A percentile compares a stretch with the other conserved stretches of the same genome.
These are phyloP conservation scores for Cotesia chilonis DNA, from an alignment of 1,140 invertebrate genomes.

Conservation along the genomic window DNA sequence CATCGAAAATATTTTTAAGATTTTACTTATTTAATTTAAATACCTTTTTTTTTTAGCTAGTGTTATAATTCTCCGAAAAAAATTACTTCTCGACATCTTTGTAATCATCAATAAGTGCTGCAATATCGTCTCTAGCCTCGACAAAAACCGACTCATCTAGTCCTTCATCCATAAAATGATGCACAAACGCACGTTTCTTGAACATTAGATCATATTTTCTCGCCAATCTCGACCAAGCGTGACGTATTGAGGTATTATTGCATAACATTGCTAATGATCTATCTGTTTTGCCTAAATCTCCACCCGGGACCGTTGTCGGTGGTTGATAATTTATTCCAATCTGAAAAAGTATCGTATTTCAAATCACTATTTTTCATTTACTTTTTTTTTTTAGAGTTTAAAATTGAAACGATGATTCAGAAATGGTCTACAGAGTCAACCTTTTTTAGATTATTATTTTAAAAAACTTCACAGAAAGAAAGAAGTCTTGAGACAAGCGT, in stretches of 20 bases:
- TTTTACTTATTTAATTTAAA: too few species aligned
- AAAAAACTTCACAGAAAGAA: too few species aligned
- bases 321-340: constrained; percentile 77
- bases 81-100: constrained; percentile 56
- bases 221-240: constrained; percentile 75
- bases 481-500: too few species aligned
- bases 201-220: constrained; percentile 80
- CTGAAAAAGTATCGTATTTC: constrained; percentile 46
- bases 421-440: too few species aligned
- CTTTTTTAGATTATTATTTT: too few species aligned
- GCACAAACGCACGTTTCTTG: constrained; percentile 77
- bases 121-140: constrained; percentile 78
- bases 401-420: too few species aligned
- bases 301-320: constrained; percentile 76
- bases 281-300: constrained; percentile 72
- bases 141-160: constrained; percentile 79
- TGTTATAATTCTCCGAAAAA: background rate
- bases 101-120: constrained; percentile 75
- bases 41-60: background rate
- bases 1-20: too few species aligned
- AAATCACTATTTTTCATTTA: too few species aligned
- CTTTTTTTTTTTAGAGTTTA: too few species aligned
- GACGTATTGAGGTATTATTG: constrained; percentile 79
- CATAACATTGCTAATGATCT: constrained; percentile 79
- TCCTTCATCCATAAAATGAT: constrained; percentile 82